Conservation (phyloP, 2,113 vertebrate species). For the Pygathrix nemaeus region DNA sequence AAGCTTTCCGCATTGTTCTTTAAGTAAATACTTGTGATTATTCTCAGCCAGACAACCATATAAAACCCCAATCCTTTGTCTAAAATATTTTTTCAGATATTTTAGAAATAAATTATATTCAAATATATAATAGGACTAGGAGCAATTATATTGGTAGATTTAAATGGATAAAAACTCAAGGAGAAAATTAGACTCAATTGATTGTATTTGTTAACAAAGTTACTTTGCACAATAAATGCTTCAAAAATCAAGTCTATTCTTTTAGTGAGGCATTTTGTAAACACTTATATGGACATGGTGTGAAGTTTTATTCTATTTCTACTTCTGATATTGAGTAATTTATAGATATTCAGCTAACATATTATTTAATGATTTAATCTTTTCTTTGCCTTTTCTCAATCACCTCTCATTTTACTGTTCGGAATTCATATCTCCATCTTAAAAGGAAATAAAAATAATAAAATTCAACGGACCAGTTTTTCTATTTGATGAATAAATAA, state of each 20-base stretch:
- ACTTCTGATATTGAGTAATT: neutral
- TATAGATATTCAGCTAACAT: neutral
- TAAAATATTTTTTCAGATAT: neutral
- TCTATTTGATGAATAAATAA: neutral
- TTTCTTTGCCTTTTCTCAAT: neutral
- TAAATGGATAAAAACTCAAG: neutral
- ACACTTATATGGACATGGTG: neutral
- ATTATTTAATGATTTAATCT: neutral
- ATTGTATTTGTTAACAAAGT: neutral
- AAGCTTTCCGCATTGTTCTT: neutral
- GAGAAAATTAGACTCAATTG: neutral
- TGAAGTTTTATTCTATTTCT: neutral
- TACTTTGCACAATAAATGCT: neutral
- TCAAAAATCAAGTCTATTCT: neutral
- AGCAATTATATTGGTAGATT: neutral
- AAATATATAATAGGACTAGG: neutral
- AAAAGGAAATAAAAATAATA: neutral
- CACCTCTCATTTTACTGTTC: neutral
- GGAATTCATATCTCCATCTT: neutral
- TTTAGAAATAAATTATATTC: neutral
- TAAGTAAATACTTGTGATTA: neutral
- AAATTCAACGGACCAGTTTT: neutral
- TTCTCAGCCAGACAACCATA: neutral
- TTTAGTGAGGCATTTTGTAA: neutral
- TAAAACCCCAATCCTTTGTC: neutral